Base-by-base conservation (phyloP, 2,888 invertebrate species). In the Mythimna pallens region DNA sequence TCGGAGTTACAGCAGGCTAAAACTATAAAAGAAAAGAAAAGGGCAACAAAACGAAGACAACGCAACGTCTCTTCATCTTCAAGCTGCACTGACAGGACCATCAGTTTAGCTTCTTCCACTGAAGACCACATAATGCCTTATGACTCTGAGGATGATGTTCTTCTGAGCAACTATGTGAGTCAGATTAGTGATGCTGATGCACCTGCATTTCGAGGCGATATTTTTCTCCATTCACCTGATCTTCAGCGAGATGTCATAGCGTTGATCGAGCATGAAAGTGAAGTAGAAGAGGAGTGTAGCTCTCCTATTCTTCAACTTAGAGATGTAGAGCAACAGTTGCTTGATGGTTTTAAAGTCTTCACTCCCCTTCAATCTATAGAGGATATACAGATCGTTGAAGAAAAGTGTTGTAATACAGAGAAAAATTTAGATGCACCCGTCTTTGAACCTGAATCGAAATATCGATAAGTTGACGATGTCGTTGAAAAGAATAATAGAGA, bases 91-190 rank as follows among this genome's bases (percentile, higher is more conserved):
- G 66, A 67, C 50, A 34, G 64, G 50, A 64, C 64, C 58, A 73
- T 68, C 55, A 70, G 65, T 65, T 25, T 65, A 12, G 74, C 62
- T 54, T 74, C 62, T 55, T 74, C 65, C 65, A 74, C 70, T 62
- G 70, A 74, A 70, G 74, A 74, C 57, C 55, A 64, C 47, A 63
- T 55, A 63, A 43, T 55, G 54, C 61, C 50, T 43, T 55, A 64
- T 70, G 69, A 69, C 40, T 57, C 55, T 54, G 62, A 62, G 52
- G 62, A 61, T 52, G 69, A 69, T 40, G 36, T 62, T 40, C 54
- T 54, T 62, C 58, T 55, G 52, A n/a, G 20, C 36, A 62, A 50
- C 61, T 61, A 68, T 52, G 52, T 40, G 40, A 70, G 54, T 65
- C 65, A 65, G 54, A 64, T 52, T 64, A 64, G 64, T n/a, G 52